Conservation (phyloP, 2,888 invertebrate genomes). For the Gastrophysa polygoni region DNA sequence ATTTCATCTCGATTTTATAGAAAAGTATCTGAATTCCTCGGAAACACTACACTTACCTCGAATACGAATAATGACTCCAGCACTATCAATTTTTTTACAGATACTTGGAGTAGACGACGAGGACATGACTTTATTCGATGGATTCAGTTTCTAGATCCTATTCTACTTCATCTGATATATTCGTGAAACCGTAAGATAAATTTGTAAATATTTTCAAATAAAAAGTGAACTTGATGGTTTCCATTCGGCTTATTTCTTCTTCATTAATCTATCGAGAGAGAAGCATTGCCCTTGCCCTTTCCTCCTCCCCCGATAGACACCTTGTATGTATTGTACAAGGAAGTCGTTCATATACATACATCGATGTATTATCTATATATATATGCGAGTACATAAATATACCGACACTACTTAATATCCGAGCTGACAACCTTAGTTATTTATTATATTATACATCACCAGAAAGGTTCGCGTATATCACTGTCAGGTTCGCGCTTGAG, state of each 20-base stretch:
- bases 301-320: too few relatives aligned
- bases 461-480: conserved; percentile 49
- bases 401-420: conserved; percentile 42
- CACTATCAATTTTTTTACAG: background rate
- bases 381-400: background rate
- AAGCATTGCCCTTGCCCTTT: background rate
- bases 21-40: background rate
- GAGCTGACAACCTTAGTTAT: conserved; percentile 50
- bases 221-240: too few relatives aligned
- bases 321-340: too few relatives aligned
- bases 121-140: background rate
- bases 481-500: conserved; percentile 41
- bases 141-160: background rate
- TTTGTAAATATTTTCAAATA: background rate
- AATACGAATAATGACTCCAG: too few relatives aligned
- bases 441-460: conserved; percentile 51
- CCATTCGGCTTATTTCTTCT: background rate
- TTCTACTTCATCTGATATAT: background rate
- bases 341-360: too few relatives aligned
- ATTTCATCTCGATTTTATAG: too few relatives aligned
- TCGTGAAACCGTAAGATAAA: background rate
- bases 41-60: too few relatives aligned
- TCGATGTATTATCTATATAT: too few relatives aligned
- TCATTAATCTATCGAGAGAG: too few relatives aligned
- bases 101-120: background rate